Evolutionary conservation across 1,140 invertebrate species (phyloP).

Genomic region (Lordiphosa mommai): DNA sequence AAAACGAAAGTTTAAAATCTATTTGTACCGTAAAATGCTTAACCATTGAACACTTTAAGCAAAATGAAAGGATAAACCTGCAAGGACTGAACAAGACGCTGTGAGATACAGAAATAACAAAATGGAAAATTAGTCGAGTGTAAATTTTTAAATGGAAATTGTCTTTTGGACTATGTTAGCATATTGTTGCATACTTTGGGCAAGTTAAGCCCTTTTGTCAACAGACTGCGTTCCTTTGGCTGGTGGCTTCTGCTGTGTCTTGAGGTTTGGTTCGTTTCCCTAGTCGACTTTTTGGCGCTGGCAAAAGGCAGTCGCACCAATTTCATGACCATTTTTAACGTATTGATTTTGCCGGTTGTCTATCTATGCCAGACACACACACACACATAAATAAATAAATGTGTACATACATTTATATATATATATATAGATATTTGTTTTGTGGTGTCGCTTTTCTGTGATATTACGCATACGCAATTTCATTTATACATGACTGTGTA

Average conservation of each 20-base stretch:
- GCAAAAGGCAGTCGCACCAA: slow-evolving; percentile 54
- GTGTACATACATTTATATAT: not conserved
- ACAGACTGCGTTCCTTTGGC: slow-evolving; percentile 34
- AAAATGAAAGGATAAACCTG: slow-evolving; percentile 7
- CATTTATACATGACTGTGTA: slow-evolving; percentile 70
- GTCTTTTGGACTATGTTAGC: slow-evolving; percentile 11
- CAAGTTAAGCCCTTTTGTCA: slow-evolving; percentile 63
- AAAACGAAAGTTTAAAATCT: slow-evolving; percentile 37
- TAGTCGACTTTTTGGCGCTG: slow-evolving; percentile 66
- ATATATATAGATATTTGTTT: slow-evolving; percentile 40
- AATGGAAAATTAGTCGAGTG: slow-evolving; percentile 39
- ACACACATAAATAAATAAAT: not conserved
- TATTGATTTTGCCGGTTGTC: slow-evolving; percentile 55
- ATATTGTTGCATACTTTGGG: slow-evolving; percentile 42
- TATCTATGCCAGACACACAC: not conserved
- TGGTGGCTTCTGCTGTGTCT: slow-evolving; percentile 16
- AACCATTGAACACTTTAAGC: slow-evolving; percentile 26
- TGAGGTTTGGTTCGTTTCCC: slow-evolving; percentile 25
- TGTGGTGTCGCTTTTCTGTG: slow-evolving; percentile 20
- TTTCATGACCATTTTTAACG: slow-evolving; percentile 70
- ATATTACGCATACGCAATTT: slow-evolving; percentile 63
- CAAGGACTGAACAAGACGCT: slow-evolving; percentile 17
- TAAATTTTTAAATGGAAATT: slow-evolving; percentile 58
- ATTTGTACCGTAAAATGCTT: slow-evolving; percentile 36
- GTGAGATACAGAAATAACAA: slow-evolving; percentile 12